Evolutionary conservation across 2,797 vertebrate species (phyloP).

Genomic region (Glyptemys insculpta): DNA sequence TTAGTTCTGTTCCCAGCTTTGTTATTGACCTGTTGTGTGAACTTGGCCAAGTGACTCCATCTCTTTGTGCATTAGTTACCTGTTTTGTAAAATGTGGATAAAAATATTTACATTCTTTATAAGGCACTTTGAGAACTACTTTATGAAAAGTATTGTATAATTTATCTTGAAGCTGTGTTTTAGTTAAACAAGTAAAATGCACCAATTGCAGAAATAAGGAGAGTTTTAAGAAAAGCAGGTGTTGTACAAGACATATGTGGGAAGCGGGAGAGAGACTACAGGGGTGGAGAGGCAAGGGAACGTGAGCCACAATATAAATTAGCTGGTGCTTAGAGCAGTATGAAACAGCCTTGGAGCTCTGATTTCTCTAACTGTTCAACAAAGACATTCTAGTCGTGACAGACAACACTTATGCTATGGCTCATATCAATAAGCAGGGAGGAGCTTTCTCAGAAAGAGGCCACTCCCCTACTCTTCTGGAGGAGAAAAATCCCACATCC

Average conservation of each 20-base stretch:
- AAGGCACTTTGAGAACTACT: neutral
- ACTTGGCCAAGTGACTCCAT: neutral
- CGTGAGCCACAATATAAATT: neutral
- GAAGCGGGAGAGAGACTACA: neutral
- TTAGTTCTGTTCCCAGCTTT: neutral
- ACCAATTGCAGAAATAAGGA: neutral
- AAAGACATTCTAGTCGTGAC: neutral
- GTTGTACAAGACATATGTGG: neutral
- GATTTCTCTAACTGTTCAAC: neutral
- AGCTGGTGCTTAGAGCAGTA: rapidly evolving
- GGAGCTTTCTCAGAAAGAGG: neutral
- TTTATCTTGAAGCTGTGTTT: neutral
- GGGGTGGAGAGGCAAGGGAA: neutral
- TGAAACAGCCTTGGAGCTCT: neutral
- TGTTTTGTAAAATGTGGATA: neutral
- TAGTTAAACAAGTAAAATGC: neutral
- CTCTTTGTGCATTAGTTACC: neutral
- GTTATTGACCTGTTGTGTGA: neutral
- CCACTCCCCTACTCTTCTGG: neutral
- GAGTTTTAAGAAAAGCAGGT: neutral
- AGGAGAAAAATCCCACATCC: neutral
- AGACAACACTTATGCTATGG: constrained; percentile 44
- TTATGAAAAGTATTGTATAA: neutral
- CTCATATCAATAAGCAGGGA: rapidly evolving
- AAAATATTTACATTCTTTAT: neutral